These are phyloP conservation scores for Sebastes vulpes DNA, from an alignment of 2,797 vertebrate genomes.

Conservation along the genomic window DNA sequence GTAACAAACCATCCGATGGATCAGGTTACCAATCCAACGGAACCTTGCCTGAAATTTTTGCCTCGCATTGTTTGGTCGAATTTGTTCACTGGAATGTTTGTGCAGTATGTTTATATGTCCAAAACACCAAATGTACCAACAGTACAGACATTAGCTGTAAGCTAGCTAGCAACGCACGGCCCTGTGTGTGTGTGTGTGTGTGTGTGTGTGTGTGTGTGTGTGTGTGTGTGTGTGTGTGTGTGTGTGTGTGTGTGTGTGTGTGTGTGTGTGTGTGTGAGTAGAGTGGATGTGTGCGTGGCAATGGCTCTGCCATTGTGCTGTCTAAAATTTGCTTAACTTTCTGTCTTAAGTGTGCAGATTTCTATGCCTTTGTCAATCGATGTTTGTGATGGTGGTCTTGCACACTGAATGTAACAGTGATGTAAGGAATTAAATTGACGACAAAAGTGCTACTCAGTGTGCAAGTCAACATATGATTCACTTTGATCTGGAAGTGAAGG, in stretches of 20 bases:
- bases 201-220: too few relatives aligned
- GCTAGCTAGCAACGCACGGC: not conserved
- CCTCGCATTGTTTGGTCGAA: not conserved
- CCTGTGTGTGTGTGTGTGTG: not conserved
- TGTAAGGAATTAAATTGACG: too few relatives aligned
- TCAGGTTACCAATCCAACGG: not conserved
- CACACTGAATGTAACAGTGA: too few relatives aligned
- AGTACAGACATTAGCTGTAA: not conserved
- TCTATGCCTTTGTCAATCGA: not conserved
- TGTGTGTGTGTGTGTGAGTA: too few relatives aligned
- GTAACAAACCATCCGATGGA: not conserved
- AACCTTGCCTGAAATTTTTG: not conserved
- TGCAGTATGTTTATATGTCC: not conserved
- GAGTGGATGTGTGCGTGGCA: not conserved
- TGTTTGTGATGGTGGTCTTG: not conserved
- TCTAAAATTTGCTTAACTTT: not conserved
- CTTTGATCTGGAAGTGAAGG: too few relatives aligned
- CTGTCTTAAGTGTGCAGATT: not conserved
- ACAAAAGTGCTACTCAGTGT: not conserved
- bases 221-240: not conserved
- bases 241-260: not conserved
- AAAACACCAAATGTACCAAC: not conserved
- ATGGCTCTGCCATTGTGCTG: not conserved
- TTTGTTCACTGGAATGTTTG: not conserved
- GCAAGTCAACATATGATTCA: too few relatives aligned